Conservation (phyloP, 1,140 invertebrate genomes). For the Carposina sasakii region DNA sequence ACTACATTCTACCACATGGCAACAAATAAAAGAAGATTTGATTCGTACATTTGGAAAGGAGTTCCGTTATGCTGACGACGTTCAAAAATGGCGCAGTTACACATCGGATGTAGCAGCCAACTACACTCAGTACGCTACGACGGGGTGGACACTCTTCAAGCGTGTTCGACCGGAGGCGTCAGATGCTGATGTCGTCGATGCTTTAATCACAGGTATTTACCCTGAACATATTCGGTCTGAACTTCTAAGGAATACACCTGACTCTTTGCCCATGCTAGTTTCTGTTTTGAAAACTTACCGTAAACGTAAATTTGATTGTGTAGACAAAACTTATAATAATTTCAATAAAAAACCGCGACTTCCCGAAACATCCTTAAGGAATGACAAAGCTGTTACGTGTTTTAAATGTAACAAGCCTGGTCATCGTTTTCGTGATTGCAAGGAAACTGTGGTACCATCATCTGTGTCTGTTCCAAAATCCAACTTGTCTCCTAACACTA, state of each 20-base stretch:
- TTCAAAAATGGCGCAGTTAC: conserved; percentile 26
- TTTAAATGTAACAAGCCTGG: conserved; percentile 24
- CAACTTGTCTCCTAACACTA: neutral
- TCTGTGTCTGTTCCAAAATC: neutral
- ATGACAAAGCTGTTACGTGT: conserved; percentile 1
- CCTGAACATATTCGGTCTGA: conserved; percentile 25
- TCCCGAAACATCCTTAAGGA: neutral
- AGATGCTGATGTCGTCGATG: conserved; percentile 20
- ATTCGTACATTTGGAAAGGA: conserved; percentile 25
- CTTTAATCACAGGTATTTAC: conserved; percentile 30
- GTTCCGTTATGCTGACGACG: conserved; percentile 29
- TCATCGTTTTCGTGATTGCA: conserved; percentile 10
- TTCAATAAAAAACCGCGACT: conserved; percentile 5
- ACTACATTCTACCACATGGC: conserved; percentile 22
- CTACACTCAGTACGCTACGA: conserved; percentile 27
- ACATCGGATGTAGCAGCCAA: conserved; percentile 25
- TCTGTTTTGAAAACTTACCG: conserved; percentile 27
- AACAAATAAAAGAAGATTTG: conserved; percentile 24
- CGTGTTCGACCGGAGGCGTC: conserved; percentile 21
- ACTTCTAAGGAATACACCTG: conserved; percentile 24
- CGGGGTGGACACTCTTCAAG: conserved; percentile 22
- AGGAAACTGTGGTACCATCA: neutral
- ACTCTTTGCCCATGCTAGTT: conserved; percentile 20
- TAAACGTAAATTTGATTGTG: conserved; percentile 1
- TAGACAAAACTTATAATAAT: neutral